phyloP scores from a whole-genome alignment of 1,140 invertebrate species.

The Venturia canescens region DNA sequence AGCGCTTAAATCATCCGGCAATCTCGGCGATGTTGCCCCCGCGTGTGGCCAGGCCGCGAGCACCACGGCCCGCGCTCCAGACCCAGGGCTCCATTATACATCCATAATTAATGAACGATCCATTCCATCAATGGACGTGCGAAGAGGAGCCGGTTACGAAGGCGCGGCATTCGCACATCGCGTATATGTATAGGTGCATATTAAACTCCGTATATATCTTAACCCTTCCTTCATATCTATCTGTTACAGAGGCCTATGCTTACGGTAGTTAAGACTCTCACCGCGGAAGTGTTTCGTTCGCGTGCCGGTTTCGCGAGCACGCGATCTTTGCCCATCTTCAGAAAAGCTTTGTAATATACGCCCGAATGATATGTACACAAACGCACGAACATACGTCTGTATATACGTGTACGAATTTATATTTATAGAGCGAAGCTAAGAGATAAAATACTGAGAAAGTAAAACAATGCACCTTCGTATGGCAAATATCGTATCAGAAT shows the following conservation, averaged over 20 bases:
- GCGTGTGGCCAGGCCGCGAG: slow-evolving; percentile 24
- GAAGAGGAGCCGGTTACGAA: slow-evolving; percentile 41
- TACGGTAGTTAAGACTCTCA: slow-evolving; percentile 40
- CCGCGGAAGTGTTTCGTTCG: slow-evolving; percentile 50
- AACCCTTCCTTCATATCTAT: slow-evolving; percentile 12
- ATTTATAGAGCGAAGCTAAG: not conserved
- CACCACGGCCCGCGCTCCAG: slow-evolving; percentile 28
- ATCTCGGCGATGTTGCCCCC: slow-evolving; percentile 32
- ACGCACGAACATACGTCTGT: not conserved
- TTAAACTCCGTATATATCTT: not conserved
- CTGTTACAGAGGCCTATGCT: slow-evolving; percentile 35
- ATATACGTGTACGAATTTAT: not conserved
- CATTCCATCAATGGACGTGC: slow-evolving; percentile 50
- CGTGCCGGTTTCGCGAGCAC: slow-evolving; percentile 43
- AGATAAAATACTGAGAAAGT: not conserved
- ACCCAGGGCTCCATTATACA: slow-evolving; percentile 18
- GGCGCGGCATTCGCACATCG: slow-evolving; percentile 30
- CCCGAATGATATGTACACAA: not conserved
- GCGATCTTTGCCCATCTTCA: slow-evolving; percentile 37
- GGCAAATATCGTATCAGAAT: not conserved
- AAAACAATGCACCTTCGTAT: not conserved
- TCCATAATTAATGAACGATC: slow-evolving; percentile 66
- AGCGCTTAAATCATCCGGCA: slow-evolving; percentile 45
- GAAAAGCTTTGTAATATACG: slow-evolving; percentile 36
- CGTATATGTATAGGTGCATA: not conserved